Evolutionary conservation across 2,888 invertebrate species (phyloP).

Genomic region (Balanococcus diminutus): DNA sequence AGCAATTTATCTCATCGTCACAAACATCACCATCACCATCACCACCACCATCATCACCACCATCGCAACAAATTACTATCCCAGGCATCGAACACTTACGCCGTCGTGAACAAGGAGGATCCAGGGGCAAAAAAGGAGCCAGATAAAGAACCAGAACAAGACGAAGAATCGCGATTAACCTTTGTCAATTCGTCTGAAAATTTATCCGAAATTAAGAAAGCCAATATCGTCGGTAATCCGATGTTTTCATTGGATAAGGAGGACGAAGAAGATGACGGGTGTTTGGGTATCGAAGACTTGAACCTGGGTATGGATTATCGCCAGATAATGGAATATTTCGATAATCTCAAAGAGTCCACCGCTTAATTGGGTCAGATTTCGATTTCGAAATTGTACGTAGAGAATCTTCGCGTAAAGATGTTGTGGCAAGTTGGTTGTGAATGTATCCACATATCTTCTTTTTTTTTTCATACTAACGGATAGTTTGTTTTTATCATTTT

Average conservation of each 20-base stretch:
- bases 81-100: background rate
- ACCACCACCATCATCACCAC: conserved; percentile 56
- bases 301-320: conserved; percentile 91
- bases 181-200: conserved; percentile 43
- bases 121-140: background rate
- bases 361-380: conserved; percentile 60
- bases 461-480: conserved; percentile 24
- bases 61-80: conserved; percentile 5
- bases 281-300: conserved; percentile 73
- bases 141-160: background rate
- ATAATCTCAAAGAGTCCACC: conserved; percentile 88
- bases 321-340: conserved; percentile 97
- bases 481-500: conserved; percentile 1
- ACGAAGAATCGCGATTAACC: background rate
- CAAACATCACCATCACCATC: conserved; percentile 56
- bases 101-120: background rate
- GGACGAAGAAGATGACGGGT: conserved; percentile 49
- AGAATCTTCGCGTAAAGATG: conserved; percentile 28
- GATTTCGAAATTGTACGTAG: background rate
- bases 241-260: conserved; percentile 72
- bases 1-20: conserved; percentile 43
- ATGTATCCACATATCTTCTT: conserved; percentile 50
- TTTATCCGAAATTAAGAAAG: conserved; percentile 47
- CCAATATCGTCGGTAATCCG: conserved; percentile 63
- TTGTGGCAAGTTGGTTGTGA: conserved; percentile 49